A percentile compares a stretch with the other conserved stretches of the same genome.
Evolutionary conservation across 1,140 invertebrate species (phyloP).

Genomic region (Oncopodura yosiiana): DNA sequence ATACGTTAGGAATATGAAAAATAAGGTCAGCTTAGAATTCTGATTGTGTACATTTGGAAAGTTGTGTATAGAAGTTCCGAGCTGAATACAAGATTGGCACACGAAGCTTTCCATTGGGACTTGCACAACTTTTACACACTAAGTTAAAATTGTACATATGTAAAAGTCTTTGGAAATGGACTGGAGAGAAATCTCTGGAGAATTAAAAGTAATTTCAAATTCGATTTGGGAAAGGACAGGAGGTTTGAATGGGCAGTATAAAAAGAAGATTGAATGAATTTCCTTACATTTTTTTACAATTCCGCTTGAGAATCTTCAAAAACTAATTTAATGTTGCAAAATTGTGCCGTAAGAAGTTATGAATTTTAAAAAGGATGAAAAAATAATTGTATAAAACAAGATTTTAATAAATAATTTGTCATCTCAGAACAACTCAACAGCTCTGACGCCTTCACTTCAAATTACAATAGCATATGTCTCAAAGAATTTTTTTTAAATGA

Average conservation of each 20-base stretch:
- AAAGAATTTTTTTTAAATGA: too few species aligned
- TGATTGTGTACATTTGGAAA: too few species aligned
- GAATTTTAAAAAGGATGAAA: too few species aligned
- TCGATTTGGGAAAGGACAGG: slow-evolving; percentile 28
- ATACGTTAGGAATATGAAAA: not conserved
- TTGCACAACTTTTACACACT: slow-evolving; percentile 1
- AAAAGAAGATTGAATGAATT: slow-evolving; percentile 25
- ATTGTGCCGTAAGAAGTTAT: too few species aligned
- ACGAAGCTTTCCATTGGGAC: not conserved
- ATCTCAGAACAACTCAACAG: too few species aligned
- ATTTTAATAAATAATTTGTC: too few species aligned
- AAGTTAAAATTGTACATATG: not conserved
- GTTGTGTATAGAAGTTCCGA: not conserved
- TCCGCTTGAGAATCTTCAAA: too few species aligned
- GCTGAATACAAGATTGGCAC: not conserved
- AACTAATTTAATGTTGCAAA: too few species aligned
- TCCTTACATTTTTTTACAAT: slow-evolving; percentile 24
- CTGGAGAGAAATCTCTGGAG: slow-evolving; percentile 21
- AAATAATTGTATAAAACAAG: too few species aligned
- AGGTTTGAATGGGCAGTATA: slow-evolving; percentile 25
- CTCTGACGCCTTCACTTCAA: too few species aligned
- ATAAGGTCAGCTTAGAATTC: too few species aligned
- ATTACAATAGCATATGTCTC: too few species aligned
- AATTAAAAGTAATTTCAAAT: slow-evolving; percentile 33
- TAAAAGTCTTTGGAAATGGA: slow-evolving; percentile 1